Conservation (phyloP, 2,888 invertebrate genomes). For the Athripsodes cinereus region DNA sequence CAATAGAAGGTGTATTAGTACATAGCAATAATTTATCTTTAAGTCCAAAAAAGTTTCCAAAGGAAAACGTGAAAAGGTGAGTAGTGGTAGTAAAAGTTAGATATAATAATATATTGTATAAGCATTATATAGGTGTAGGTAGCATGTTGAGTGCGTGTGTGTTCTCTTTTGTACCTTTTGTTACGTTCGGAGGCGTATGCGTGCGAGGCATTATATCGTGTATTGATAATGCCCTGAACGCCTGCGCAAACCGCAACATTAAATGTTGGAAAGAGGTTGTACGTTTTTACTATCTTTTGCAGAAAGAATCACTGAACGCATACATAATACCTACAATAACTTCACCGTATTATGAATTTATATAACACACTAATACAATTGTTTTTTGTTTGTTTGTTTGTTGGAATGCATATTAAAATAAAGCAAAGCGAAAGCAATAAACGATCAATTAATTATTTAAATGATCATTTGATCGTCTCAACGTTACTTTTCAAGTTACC, state of each 20-base stretch:
- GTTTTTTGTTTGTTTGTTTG: too few species aligned
- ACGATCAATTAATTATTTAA: too few species aligned
- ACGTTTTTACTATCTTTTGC: conserved; percentile 14
- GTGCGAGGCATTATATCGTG: conserved; percentile 16
- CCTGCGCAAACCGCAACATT: conserved; percentile 18
- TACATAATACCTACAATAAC: too few species aligned
- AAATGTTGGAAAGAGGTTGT: conserved; percentile 7
- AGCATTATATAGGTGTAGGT: background rate
- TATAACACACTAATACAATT: too few species aligned
- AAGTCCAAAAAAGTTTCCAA: background rate
- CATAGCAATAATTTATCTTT: background rate
- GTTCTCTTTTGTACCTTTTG: conserved; percentile 10
- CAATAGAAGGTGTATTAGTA: background rate
- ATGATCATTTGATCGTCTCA: too few species aligned
- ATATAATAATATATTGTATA: too few species aligned
- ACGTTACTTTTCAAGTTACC: too few species aligned
- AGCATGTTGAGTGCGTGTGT: conserved; percentile 14
- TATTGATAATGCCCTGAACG: conserved; percentile 26
- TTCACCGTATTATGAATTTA: too few species aligned
- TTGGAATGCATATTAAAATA: too few species aligned
- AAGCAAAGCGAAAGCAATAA: too few species aligned
- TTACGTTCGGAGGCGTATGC: conserved; percentile 18
- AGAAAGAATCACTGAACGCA: conserved; percentile 17
- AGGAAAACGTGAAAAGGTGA: conserved; percentile 10
- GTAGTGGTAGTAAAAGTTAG: background rate